Base-by-base conservation (phyloP, 2,113 vertebrate species). In the Notarius lentiginosus region DNA sequence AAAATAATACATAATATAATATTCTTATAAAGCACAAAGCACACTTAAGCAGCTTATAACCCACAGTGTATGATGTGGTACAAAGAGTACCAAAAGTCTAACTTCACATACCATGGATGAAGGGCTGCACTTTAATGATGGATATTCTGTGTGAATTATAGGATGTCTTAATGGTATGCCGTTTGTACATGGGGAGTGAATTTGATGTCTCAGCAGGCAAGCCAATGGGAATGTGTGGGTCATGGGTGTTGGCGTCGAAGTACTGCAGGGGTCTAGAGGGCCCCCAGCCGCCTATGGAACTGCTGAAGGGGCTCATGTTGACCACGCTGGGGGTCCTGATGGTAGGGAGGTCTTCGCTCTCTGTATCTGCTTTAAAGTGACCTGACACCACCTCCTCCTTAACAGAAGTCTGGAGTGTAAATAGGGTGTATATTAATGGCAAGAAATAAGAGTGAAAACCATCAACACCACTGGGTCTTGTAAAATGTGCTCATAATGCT, bases 71-170 rank as follows among this genome's bases (percentile, higher is more conserved):
- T 15, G 6, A 66, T 56, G 14, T 22, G 27, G 47, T 34, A 68
- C 68, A 47, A 41, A 51, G n/a, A 66, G 51, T 41, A 72, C 14
- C 17, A 18, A 34, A 82, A 61, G 3, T 20, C 8, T 3, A 5
- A 68, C 65, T 61, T 11, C 55, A 27, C 89, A 75, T 89, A 92
- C 91, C 88, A 15, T 89, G 8, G 4, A 86, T 14, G 47, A 90
- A 91, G 53, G 91, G 91, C 82, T 85, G 87, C 63, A 91, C 90
- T 81, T 91, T 92, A 79, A 90, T 90, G 63, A 91, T 30, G 75
- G 90, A 89, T 65, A 79, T 84, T 49, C 77, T 84, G 18, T 61
- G 56, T 34, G 88, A 79, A 66, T 60, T 87, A 18, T 79, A 53
- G 20, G 80, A 76, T n/a, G 60, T 80, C 60, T 73, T 81, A n/a